Evolutionary conservation across 1,140 invertebrate species (phyloP), one percentile per base, ranked within the genome.

Genomic region (Babylonia areolata): DNA sequence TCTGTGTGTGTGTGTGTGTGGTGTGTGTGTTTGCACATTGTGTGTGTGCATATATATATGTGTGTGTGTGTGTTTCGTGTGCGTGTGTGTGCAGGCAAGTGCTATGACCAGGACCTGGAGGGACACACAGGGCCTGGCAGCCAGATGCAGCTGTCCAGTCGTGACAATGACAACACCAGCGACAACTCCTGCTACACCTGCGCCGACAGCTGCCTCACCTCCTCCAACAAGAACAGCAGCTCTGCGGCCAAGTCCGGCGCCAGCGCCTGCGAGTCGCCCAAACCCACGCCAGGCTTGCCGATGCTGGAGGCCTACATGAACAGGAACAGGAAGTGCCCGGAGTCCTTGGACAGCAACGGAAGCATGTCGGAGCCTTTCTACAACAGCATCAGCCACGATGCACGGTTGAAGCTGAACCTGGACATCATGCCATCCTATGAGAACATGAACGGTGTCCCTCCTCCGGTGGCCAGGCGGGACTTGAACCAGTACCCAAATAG

Each of bases 101-200:
- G 81, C 17, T 20, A n/a, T n/a, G 58, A 33, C 31, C 20, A 37
- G 28, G 35, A 82, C 11, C 3, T 69, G 64, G 81, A 82, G 54
- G 20, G 81, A 33, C 51, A 64, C 9, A 31, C 33, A 2, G 15
- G 28, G 17, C 20, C 9, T 69, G 37, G 33, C 35, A 39, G 31
- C 33, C 5, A 28, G 35, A n/a, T 64, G 54, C 58, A 35, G 28
- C 37, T 42, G 37, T 23, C 64, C 3, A 58, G 82, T 17, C 35
- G 23, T 20, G 82, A 84, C 64, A 73, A 84, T 20, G 82, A 84
- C 82, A 84, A 84, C 64, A 75, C 64, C 69, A 84, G 82, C 40
- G 82, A 69, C 69, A 84, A 75, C 64, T 84, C 82, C 6, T 69
- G 69, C 69, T 84, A 64, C 39, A 33, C 64, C n/a, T 84, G 82